Percentiles rank a stretch among this genome's conserved stretches.
These are phyloP conservation scores for Ormyrus thymus DNA, from an alignment of 2,888 invertebrate species.

Conservation along the genomic window DNA sequence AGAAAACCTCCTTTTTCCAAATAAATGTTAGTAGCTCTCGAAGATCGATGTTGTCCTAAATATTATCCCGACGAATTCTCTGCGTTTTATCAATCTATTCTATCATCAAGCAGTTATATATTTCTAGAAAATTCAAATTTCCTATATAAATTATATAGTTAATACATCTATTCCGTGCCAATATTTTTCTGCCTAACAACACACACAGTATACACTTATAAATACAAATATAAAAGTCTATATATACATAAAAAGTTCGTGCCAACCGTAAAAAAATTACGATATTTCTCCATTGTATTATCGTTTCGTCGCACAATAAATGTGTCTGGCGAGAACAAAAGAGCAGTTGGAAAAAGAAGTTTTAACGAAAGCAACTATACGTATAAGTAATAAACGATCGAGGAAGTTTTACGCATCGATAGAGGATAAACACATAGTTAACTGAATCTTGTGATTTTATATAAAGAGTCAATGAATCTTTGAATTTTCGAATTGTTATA, in stretches of 20 bases:
- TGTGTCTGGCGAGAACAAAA: constrained; percentile 13
- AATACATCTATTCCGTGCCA: constrained; percentile 43
- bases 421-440: constrained; percentile 10
- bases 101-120: constrained; percentile 18
- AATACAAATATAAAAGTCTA: constrained; percentile 3
- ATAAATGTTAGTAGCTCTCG: constrained; percentile 20
- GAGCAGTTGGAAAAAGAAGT: not conserved
- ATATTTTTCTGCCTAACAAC: constrained; percentile 49
- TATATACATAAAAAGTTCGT: not conserved
- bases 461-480: constrained; percentile 40
- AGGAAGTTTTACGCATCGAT: constrained; percentile 24
- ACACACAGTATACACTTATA: constrained; percentile 2
- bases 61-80: constrained; percentile 7
- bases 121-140: constrained; percentile 36
- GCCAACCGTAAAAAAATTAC: constrained; percentile 1
- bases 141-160: constrained; percentile 35
- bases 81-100: constrained; percentile 14
- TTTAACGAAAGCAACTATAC: constrained; percentile 7
- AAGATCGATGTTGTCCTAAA: constrained; percentile 41
- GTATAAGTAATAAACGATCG: constrained; percentile 14
- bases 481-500: constrained; percentile 41
- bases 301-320: constrained; percentile 5
- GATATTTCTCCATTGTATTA: constrained; percentile 21
- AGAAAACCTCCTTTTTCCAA: constrained; percentile 27
- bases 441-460: constrained; percentile 44